These are phyloP conservation scores for Strigamia maritima DNA, from an alignment of 2,888 invertebrate genomes.

Conservation along the genomic window DNA sequence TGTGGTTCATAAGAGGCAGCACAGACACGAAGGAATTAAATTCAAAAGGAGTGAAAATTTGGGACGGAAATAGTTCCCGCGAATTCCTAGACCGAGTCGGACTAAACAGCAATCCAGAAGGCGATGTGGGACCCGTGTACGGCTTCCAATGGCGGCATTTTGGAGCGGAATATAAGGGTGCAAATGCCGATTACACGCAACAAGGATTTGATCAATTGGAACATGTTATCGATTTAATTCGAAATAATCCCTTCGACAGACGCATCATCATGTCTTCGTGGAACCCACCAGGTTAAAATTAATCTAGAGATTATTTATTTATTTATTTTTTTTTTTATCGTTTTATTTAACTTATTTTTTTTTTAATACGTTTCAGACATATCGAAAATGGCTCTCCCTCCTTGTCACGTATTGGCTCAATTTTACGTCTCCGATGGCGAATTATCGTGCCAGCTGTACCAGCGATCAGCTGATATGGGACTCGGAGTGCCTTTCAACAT, in stretches of 20 bases:
- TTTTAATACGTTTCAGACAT: constrained; percentile 60
- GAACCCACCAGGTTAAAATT: constrained; percentile 68
- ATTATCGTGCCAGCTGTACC: constrained; percentile 88
- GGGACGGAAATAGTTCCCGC: constrained; percentile 93
- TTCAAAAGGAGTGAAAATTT: constrained; percentile 80
- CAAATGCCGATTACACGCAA: constrained; percentile 75
- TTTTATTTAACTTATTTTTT: constrained; percentile 18
- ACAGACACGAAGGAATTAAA: constrained; percentile 81
- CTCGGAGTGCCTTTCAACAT: constrained; percentile 98
- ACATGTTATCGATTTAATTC: constrained; percentile 71
- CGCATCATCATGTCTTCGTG: constrained; percentile 91
- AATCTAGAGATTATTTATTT: not conserved
- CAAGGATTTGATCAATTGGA: constrained; percentile 86
- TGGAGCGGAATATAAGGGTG: constrained; percentile 82
- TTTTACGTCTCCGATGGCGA: constrained; percentile 81
- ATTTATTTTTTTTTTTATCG: constrained; percentile 13
- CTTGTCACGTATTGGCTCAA: constrained; percentile 92
- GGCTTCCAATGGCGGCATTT: constrained; percentile 99
- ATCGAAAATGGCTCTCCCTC: constrained; percentile 89
- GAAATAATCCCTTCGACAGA: constrained; percentile 75
- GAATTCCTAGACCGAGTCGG: constrained; percentile 83
- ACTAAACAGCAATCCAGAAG: constrained; percentile 78
- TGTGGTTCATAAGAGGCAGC: constrained; percentile 91
- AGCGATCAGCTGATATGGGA: constrained; percentile 92
- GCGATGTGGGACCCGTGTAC: constrained; percentile 94